phyloP scores from a whole-genome alignment of 2,113 vertebrate genomes.

The Odontophorus gujanensis region DNA sequence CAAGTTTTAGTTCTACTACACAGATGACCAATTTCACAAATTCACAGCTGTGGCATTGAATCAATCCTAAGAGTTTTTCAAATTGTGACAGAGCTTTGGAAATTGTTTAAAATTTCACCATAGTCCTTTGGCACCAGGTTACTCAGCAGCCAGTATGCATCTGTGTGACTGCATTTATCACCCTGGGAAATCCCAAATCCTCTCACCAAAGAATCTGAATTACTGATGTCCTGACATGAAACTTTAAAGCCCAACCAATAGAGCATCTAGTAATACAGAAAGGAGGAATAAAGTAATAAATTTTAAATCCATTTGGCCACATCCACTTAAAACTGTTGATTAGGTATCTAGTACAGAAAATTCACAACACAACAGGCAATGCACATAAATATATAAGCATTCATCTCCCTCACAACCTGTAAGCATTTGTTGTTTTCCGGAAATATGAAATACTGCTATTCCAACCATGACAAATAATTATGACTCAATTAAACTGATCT shows the following conservation, averaged over 20 bases:
- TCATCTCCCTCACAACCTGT: background rate
- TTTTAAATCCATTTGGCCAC: background rate
- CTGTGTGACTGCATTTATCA: background rate
- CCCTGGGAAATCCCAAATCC: background rate
- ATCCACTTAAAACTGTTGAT: background rate
- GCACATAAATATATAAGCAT: background rate
- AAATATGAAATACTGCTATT: background rate
- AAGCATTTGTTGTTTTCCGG: background rate
- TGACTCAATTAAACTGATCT: background rate
- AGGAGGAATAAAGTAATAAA: background rate
- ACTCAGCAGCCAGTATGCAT: background rate
- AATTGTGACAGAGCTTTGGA: background rate
- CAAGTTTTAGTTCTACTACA: background rate
- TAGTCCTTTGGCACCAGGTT: background rate
- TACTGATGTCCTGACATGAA: fast-evolving
- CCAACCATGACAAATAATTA: background rate
- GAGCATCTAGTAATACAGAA: background rate
- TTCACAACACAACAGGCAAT: background rate
- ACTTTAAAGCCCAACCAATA: background rate
- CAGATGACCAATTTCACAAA: background rate
- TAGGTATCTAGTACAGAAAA: background rate
- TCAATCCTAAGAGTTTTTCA: background rate
- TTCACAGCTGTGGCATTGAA: background rate
- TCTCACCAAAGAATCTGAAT: background rate
- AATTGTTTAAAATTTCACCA: background rate